Percentiles rank a stretch among this genome's conserved stretches.
phyloP scores from a whole-genome alignment of 2,888 invertebrate species.

The Gymnocheta viridis region DNA sequence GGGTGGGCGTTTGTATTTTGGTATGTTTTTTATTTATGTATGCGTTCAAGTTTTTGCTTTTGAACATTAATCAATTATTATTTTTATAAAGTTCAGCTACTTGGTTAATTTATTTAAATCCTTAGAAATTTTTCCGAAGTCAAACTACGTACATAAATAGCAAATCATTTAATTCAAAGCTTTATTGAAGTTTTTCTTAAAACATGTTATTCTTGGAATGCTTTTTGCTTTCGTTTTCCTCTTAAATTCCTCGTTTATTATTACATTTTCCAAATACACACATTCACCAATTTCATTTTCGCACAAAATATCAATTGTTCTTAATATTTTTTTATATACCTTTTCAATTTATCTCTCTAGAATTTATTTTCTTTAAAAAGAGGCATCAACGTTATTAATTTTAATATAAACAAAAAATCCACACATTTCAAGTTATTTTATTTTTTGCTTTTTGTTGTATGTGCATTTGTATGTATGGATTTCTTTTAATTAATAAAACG shows the following conservation, averaged over 20 bases:
- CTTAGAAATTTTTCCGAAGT: background rate
- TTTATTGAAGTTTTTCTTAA: conserved; percentile 40
- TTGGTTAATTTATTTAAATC: conserved; percentile 4
- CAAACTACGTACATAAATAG: background rate
- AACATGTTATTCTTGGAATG: conserved; percentile 62
- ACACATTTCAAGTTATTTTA: conserved; percentile 15
- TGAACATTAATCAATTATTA: conserved; percentile 1
- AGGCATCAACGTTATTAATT: conserved; percentile 45
- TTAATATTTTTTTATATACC: conserved; percentile 8
- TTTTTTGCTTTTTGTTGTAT: conserved; percentile 2
- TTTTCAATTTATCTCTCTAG: background rate
- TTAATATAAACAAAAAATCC: conserved; percentile 55
- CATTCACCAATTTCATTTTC: conserved; percentile 42
- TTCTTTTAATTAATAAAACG: conserved; percentile 32
- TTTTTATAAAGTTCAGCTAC: background rate
- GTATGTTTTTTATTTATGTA: conserved; percentile 1
- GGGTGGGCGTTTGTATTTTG: conserved; percentile 3
- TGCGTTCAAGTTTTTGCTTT: background rate
- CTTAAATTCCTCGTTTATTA: conserved; percentile 5
- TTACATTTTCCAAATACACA: conserved; percentile 53
- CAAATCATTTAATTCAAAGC: conserved; percentile 7
- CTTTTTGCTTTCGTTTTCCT: conserved; percentile 37
- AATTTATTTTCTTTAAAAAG: conserved; percentile 12
- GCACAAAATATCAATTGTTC: conserved; percentile 42
- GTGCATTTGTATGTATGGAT: background rate